Evolutionary conservation across 2,888 invertebrate genomes (phyloP), one percentile per base, ranked within the genome.

Genomic region (Drosophila flavopinicola): DNA sequence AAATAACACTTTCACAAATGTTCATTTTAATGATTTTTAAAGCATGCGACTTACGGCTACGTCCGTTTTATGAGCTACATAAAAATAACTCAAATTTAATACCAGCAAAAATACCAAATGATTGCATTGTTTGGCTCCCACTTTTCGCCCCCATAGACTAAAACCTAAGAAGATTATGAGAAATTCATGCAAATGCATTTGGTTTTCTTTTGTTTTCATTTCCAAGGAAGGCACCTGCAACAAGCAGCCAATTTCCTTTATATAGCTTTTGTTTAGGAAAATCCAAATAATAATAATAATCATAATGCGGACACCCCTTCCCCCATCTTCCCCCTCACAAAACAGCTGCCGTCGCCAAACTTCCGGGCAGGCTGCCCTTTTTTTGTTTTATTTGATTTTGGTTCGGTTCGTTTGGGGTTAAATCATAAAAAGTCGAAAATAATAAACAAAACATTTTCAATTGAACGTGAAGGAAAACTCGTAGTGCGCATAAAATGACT

Each of bases 391-490:
- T 42, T 35, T 49, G 10, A 15, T 59, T 67, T 24, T 9, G n/a
- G 7, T 37, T 61, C 5, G 37, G 6, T 49, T 49, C 6, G 41
- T 33, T 65, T 85, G 83, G 87, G 85, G 85, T 84, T 78, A 78
- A 87, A 84, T 85, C 87, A 87, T 85, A 87, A 83, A 84, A 78
- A 82, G 59, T 72, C 66, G 66, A 78, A 87, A 87, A 84, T 78
- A 87, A 87, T 84, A 84, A 84, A 84, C 83, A 84, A 87, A 79
- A 74, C n/a, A 69, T 69, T 57, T 87, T 85, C 74, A 84, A 84
- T 84, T 87, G 87, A 87, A 87, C 83, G 87, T 84, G 85, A 82
- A 84, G 85, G 60, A 86, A 82, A 82, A 82, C 82, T 64, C 82
- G 83, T 74, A 85, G 44, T 38, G 66, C 63, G 63, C 82, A 86